These are phyloP conservation scores for Zosterops pallidus DNA, from an alignment of 2,113 vertebrate species.

Conservation along the genomic window DNA sequence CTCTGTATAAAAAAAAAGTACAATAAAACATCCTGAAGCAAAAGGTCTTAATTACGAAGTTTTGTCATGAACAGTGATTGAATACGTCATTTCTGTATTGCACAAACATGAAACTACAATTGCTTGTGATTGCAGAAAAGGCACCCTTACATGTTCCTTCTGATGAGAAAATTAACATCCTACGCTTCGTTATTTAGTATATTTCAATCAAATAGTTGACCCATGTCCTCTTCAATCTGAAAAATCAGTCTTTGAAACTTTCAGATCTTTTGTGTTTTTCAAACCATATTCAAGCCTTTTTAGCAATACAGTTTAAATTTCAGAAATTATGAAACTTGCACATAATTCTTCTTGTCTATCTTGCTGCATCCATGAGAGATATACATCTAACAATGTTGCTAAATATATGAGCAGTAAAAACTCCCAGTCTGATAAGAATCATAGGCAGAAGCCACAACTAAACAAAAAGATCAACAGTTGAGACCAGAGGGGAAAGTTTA, in stretches of 20 bases:
- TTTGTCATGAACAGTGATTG: neutral
- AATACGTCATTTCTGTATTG: neutral
- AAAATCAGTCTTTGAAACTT: neutral
- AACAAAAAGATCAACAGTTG: neutral
- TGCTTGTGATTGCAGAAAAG: neutral
- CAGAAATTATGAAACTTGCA: neutral
- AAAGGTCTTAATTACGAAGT: neutral
- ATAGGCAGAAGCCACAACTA: neutral
- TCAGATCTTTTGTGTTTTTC: neutral
- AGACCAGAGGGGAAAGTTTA: neutral
- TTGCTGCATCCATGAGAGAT: neutral
- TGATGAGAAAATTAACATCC: neutral
- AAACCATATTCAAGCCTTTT: neutral
- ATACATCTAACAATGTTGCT: neutral
- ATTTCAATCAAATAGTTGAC: neutral
- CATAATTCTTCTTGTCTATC: neutral
- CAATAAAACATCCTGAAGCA: neutral
- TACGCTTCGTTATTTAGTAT: fast-evolving
- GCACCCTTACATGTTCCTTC: neutral
- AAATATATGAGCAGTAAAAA: neutral
- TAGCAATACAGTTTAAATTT: neutral
- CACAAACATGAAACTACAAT: neutral
- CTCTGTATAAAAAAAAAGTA: neutral
- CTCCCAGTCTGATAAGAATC: neutral
- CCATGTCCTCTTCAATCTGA: neutral